Conservation (phyloP, 1,140 invertebrate species). For the Agrilus planipennis region DNA sequence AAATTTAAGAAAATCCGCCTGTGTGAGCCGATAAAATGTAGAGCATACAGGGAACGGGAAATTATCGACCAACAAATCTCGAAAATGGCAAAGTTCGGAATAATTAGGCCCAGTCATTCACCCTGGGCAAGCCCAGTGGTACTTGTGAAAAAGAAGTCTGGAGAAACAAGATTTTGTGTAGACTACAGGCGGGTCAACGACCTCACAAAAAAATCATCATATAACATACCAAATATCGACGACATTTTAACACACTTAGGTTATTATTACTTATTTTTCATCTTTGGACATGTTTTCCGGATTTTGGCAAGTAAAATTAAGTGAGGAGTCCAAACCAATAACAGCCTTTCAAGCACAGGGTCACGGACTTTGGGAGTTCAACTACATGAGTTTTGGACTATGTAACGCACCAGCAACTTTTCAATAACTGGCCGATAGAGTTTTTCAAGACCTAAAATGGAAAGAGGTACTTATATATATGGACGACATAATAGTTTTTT, state of each 20-base stretch:
- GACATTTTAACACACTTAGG: slow-evolving; percentile 32
- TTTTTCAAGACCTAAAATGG: slow-evolving; percentile 16
- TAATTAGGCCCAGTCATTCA: slow-evolving; percentile 6
- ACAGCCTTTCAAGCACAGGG: slow-evolving; percentile 30
- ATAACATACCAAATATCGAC: slow-evolving; percentile 37
- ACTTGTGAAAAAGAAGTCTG: slow-evolving; percentile 11
- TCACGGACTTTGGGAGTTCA: slow-evolving; percentile 19
- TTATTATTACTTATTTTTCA: slow-evolving; percentile 25
- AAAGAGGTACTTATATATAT: slow-evolving; percentile 12
- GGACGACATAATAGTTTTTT: slow-evolving; percentile 7
- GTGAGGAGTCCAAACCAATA: slow-evolving; percentile 26
- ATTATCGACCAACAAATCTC: slow-evolving; percentile 14
- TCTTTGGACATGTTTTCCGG: slow-evolving; percentile 35
- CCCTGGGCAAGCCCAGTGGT: slow-evolving; percentile 13
- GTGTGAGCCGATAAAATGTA: slow-evolving; percentile 17
- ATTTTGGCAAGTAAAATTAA: slow-evolving; percentile 34
- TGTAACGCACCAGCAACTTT: slow-evolving; percentile 19
- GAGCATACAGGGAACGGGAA: slow-evolving; percentile 20
- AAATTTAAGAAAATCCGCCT: no score
- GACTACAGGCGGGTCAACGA: slow-evolving; percentile 26
- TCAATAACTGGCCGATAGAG: slow-evolving; percentile 9
- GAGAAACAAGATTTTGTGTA: slow-evolving; percentile 11
- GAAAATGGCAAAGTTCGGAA: slow-evolving; percentile 13
- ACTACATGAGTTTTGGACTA: slow-evolving; percentile 16
- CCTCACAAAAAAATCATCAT: slow-evolving; percentile 32